Base-by-base conservation (phyloP, 2,888 invertebrate genomes). In the Caenorhabditis sp. region DNA sequence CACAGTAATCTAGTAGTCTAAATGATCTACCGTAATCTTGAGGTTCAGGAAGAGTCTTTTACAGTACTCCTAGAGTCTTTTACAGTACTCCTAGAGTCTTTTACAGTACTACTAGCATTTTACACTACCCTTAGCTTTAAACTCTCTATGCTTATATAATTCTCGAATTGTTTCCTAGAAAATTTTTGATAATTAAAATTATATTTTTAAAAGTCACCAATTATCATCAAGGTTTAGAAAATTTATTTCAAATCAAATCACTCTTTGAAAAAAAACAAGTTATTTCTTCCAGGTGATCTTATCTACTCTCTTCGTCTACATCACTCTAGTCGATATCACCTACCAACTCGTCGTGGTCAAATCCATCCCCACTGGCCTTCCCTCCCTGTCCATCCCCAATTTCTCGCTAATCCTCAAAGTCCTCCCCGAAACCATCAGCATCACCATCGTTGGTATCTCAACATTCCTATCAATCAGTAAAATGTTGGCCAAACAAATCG, bases 391-490 rank as follows among this genome's bases (percentile, higher is more conserved):
- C 14, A 17, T 85, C 25, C 87, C 87, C 5, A 54, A 65, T 7
- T 73, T 84, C 31, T 54, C 64, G 8, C 61, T 87, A 14, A 60
- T 87, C 10, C 70, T 75, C 1, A 14, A 63, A 14, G 63, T 88
- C 20, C 43, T 87, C 12, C 75, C 84, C 0, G 89, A 89, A 80
- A 87, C 89, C 1, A 69, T 90, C 54, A 87, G 87, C 38, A 87
- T 90, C 23, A 88, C 89, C 14, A 87, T 90, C 72, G 90, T 90
- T 17, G 84, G 88, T 4, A 89, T 90, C 76, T 89, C 90, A 25
- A 87, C 90, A 31, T 89, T 89, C 54, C 88, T 90, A 17, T 90
- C 90, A 21, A 88, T 90, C 86, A 89, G 89, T 10, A 89, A 90
- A 79, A 87, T 89, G 78, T 88, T 89, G 67, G 89, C 89, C 23